phyloP scores from a whole-genome alignment of 2,888 invertebrate species.

The Lasioglossum marginatum region DNA sequence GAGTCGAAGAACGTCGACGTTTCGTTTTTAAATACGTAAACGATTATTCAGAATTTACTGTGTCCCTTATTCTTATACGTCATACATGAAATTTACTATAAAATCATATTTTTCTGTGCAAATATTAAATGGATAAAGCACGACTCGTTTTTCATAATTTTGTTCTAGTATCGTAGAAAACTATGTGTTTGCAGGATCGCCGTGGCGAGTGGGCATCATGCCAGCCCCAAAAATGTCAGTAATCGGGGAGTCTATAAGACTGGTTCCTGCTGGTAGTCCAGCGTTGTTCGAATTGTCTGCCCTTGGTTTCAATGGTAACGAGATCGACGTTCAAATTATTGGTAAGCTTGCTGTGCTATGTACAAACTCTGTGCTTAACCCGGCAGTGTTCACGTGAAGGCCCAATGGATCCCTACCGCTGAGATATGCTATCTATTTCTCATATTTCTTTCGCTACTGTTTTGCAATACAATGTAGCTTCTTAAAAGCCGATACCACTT shows the following conservation, averaged over 20 bases:
- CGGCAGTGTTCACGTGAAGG: too few relatives aligned
- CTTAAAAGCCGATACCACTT: too few relatives aligned
- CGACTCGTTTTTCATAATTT: neutral
- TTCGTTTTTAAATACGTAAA: neutral
- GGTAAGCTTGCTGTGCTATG: slow-evolving; percentile 82
- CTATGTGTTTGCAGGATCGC: slow-evolving; percentile 89
- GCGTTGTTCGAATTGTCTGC: slow-evolving; percentile 96
- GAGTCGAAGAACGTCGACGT: neutral
- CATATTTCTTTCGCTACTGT: too few relatives aligned
- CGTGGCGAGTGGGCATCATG: slow-evolving; percentile 97
- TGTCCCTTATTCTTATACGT: neutral
- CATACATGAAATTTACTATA: neutral
- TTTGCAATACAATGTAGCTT: too few relatives aligned
- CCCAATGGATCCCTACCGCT: too few relatives aligned
- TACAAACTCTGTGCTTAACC: neutral
- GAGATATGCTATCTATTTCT: too few relatives aligned
- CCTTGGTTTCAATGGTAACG: slow-evolving; percentile 86
- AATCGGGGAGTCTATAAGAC: slow-evolving; percentile 94
- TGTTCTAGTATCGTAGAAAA: neutral
- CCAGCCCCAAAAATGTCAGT: slow-evolving; percentile 91
- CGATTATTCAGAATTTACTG: neutral
- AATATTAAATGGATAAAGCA: neutral
- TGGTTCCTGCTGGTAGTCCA: slow-evolving; percentile 95
- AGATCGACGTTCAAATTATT: slow-evolving; percentile 86
- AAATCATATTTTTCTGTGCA: neutral